These are phyloP conservation scores for Crotalus tigris DNA, from an alignment of 2,113 vertebrate species.

Conservation along the genomic window DNA sequence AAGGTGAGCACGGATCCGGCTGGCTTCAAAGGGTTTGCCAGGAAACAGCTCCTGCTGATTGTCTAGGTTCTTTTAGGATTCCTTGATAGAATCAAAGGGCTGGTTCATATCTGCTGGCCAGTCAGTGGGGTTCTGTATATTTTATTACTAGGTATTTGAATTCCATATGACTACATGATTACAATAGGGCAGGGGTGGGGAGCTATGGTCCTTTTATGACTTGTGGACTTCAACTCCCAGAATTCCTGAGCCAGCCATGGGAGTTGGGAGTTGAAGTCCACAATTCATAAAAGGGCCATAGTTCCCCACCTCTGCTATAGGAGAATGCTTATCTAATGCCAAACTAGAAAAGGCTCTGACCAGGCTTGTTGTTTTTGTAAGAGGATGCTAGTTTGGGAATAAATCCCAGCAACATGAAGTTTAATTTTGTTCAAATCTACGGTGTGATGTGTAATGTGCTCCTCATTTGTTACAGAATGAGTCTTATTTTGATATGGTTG, in stretches of 20 bases:
- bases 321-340: background rate
- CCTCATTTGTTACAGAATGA: background rate
- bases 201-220: no score
- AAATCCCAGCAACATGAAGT: background rate
- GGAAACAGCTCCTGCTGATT: conserved; percentile 10
- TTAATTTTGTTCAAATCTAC: background rate
- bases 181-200: no score
- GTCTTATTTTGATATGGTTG: background rate
- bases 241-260: no score
- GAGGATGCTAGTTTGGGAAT: background rate
- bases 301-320: no score
- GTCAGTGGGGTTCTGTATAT: background rate
- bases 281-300: no score
- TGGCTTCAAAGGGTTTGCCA: conserved; percentile 12
- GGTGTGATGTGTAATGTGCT: background rate
- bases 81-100: background rate
- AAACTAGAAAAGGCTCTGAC: background rate
- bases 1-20: background rate
- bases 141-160: background rate
- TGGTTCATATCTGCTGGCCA: background rate
- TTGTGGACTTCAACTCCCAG: no score
- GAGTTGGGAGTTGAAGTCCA: no score
- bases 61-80: conserved; percentile 1
- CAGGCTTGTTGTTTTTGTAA: background rate
- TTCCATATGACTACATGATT: background rate